Evolutionary conservation across 2,888 invertebrate genomes (phyloP), one percentile per base, ranked within the genome.

Genomic region (Apoderus coryli): DNA sequence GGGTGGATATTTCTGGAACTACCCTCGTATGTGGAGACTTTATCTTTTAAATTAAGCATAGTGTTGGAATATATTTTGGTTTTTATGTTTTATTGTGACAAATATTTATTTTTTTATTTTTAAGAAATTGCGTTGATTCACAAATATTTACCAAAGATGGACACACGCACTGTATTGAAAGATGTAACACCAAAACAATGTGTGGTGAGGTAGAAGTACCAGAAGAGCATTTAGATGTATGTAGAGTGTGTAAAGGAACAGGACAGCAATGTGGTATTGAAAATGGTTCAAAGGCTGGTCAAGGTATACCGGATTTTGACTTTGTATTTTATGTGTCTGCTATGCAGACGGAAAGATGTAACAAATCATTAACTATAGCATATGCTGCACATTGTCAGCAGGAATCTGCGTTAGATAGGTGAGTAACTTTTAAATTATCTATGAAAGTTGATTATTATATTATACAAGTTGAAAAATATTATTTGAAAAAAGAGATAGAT

Each of bases 301-400:
- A 61, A 22, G 82, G 89, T 3, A 77, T 85, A 10, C 64, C 69
- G 31, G 72, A 81, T 43, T 78, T 90, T 0, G 95, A 98, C 61
- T 98, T 96, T 57, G 78, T 98, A 2, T 76, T 98, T 42, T 98
- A 96, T 58, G 89, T 98, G 4, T 93, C 93, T 4, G 92, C 95
- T 0, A 74, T 88, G 50, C 81, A 89, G 55, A 90, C 93, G 0
- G 80, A 82, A 45, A 64, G 93, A n/a, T 98, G 98, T 55, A 73
- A 77, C 39, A 77, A 85, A 43, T 85, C 85, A 0, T 65, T 82
- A 38, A 93, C 95, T 0, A 90, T 95, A 2, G 95, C 96, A 0
- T 96, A 95, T 59, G 95, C 96, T 1, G 93, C 95, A 1, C 96
- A 98, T 56, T 98, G 98, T 49, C 96, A 98, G 54, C 92, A 93